Conservation (phyloP, 1,140 invertebrate genomes). For the Halictus rubicundus region DNA sequence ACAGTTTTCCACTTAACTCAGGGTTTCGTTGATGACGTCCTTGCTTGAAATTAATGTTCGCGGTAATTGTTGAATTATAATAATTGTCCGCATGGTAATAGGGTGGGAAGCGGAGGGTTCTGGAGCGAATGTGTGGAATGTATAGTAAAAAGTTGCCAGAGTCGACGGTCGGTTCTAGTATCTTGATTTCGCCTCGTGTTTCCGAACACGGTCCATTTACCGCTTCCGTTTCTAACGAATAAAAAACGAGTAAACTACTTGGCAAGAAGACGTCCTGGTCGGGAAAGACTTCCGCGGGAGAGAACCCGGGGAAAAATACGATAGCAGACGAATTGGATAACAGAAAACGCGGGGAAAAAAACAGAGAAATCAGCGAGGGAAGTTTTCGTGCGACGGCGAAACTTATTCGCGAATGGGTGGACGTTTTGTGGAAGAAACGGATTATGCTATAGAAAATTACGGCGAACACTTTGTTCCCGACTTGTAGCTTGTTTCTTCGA, state of each 20-base stretch:
- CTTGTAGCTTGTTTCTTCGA: too few relatives aligned
- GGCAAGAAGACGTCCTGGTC: neutral
- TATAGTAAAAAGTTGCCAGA: neutral
- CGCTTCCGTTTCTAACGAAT: slow-evolving; percentile 12
- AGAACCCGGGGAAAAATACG: neutral
- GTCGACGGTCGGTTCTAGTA: neutral
- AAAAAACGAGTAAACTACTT: slow-evolving; percentile 9
- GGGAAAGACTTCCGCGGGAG: slow-evolving; percentile 15
- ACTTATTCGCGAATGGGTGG: neutral
- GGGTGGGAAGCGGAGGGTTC: neutral
- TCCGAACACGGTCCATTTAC: slow-evolving; percentile 16
- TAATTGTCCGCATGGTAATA: too few relatives aligned
- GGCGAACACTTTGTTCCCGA: too few relatives aligned
- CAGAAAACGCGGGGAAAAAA: neutral
- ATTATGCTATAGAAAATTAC: neutral
- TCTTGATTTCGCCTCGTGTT: slow-evolving; percentile 4
- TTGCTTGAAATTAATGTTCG: too few relatives aligned
- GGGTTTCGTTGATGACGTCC: too few relatives aligned
- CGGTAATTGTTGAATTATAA: too few relatives aligned
- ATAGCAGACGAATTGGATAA: slow-evolving; percentile 25
- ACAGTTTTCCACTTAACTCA: too few relatives aligned
- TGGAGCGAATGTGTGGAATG: neutral
- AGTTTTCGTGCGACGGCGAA: neutral
- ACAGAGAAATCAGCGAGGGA: neutral
- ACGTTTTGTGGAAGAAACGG: neutral